phyloP scores from a whole-genome alignment of 2,888 invertebrate genomes.

The Aleiodes alternator region DNA sequence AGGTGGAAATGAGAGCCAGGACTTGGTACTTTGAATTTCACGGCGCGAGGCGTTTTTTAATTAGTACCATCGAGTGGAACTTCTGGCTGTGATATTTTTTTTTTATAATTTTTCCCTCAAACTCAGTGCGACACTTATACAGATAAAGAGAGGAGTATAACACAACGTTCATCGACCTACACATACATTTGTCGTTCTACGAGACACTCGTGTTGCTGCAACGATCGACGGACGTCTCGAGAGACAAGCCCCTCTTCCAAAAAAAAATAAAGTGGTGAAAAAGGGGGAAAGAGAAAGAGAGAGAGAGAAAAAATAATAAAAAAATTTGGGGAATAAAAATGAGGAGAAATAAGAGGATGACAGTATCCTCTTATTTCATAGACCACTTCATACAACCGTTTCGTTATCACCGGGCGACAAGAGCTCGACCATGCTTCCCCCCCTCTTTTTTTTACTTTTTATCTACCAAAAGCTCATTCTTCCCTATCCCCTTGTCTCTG shows the following conservation, averaged over 20 bases:
- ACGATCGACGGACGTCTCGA: conserved; percentile 39
- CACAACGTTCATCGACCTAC: conserved; percentile 29
- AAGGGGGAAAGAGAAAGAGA: neutral
- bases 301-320: neutral
- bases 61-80: conserved; percentile 55
- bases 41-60: conserved; percentile 56
- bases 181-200: conserved; percentile 25
- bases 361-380: conserved; percentile 32
- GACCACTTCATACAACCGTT: conserved; percentile 35
- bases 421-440: neutral
- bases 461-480: conserved; percentile 6
- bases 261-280: conserved; percentile 21
- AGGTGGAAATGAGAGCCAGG: conserved; percentile 8
- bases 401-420: conserved; percentile 28
- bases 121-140: conserved; percentile 9
- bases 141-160: neutral
- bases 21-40: conserved; percentile 53
- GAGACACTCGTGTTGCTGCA: conserved; percentile 38
- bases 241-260: conserved; percentile 23
- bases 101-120: neutral
- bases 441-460: neutral
- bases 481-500: neutral
- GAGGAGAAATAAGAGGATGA: conserved; percentile 19
- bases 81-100: conserved; percentile 40
- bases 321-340: conserved; percentile 27